Percentiles rank a stretch among this genome's conserved stretches.
These are phyloP conservation scores for Microctenopoma stevenorrisi DNA, from an alignment of 2,797 vertebrate genomes.

Conservation along the genomic window DNA sequence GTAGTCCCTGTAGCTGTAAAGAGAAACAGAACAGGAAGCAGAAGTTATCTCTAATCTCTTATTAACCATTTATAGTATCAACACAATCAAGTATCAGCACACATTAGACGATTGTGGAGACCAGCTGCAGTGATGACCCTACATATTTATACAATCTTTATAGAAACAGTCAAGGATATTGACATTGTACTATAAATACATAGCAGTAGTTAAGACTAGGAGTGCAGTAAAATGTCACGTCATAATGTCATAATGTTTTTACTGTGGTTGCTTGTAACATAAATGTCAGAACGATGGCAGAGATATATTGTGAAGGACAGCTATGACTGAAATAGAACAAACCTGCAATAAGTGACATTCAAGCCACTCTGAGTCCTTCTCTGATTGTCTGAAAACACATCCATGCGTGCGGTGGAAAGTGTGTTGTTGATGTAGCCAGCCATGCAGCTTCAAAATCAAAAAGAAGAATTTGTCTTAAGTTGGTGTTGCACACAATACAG, in stretches of 20 bases:
- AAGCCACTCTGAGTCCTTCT: slow-evolving; percentile 51
- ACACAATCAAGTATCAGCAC: neutral
- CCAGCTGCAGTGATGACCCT: neutral
- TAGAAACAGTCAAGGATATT: neutral
- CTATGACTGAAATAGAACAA: slow-evolving; percentile 26
- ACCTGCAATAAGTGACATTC: slow-evolving; percentile 89
- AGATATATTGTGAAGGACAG: slow-evolving; percentile 4
- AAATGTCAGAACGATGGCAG: neutral
- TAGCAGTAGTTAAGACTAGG: slow-evolving; percentile 4
- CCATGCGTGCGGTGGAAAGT: slow-evolving; percentile 84
- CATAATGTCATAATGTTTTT: slow-evolving; percentile 7
- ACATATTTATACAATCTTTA: neutral
- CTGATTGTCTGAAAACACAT: slow-evolving; percentile 51
- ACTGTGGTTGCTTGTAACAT: neutral
- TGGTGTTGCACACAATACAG: neutral
- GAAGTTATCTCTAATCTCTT: neutral
- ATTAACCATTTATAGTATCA: slow-evolving; percentile 2
- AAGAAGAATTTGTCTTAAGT: neutral
- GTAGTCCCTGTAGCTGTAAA: slow-evolving; percentile 91
- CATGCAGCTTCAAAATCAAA: slow-evolving; percentile 85
- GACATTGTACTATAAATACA: neutral
- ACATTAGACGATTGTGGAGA: neutral
- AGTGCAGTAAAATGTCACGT: neutral
- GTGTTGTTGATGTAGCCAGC: slow-evolving; percentile 91
- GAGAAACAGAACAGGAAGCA: slow-evolving; percentile 6